Base-by-base conservation (phyloP, 1,140 invertebrate species). In the Limonius californicus region DNA sequence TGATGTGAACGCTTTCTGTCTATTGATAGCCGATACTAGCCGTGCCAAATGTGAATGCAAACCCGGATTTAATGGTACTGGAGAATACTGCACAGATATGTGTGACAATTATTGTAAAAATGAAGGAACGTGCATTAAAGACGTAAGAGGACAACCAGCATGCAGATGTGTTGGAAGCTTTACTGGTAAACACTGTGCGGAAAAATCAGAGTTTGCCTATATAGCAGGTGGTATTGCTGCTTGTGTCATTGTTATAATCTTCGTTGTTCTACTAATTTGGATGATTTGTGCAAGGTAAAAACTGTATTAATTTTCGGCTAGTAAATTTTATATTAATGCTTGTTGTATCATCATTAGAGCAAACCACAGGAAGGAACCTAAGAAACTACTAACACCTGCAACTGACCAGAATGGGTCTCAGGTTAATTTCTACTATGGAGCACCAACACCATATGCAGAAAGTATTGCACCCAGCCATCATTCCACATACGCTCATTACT, bases 371-470 rank as follows among this genome's bases (percentile, higher is more conserved):
- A 88, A 90, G 69, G 91, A 94, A 81, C 91, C 90, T 68, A 94
- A 93, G 83, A 94, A 93, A 76, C 87, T 92, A 67, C 79, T 93
- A 0, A 88, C 88, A 20, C 90, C 91, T 53, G 90, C 91, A 4
- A 90, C 89, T 19, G 91, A 93, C 72, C 90, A 92, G 70, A 92
- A 90, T 66, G 91, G 91, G 1, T 94, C 91, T 1, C 92, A 95
- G 82, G 92, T 95, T 0, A 97, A 97, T 80, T 97, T 96, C 84
- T 96, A 95, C 75, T 97, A 97, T 70, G 94, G 93, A 61, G 92
- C 92, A 0, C 89, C 90, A 0, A 90, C 88, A 1, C 93, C 93
- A 0, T 97, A 96, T 77, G 94, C 94, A 18, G 94, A 96, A 75
- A 93, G 90, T 21, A 95, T 96, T 68, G 94, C 94, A 0, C 94